These are phyloP conservation scores for Priocnemis perturbator DNA, from an alignment of 2,888 invertebrate genomes.

Conservation along the genomic window DNA sequence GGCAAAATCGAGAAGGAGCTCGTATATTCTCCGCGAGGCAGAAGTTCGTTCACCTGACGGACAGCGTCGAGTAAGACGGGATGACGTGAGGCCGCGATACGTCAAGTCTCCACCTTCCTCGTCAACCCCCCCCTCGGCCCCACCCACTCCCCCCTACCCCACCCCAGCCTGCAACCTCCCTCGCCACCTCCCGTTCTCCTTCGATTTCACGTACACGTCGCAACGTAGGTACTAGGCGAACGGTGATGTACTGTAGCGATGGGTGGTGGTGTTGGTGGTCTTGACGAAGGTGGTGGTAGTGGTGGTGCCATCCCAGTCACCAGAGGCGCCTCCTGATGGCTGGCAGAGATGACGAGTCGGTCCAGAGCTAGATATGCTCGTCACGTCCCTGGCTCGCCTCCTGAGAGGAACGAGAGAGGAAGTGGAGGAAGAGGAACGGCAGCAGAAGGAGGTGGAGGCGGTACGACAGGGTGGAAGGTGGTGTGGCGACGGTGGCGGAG, in stretches of 20 bases:
- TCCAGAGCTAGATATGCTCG: slow-evolving; percentile 72
- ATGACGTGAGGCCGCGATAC: slow-evolving; percentile 61
- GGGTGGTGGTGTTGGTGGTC: slow-evolving; percentile 7
- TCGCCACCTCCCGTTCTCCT: slow-evolving; percentile 24
- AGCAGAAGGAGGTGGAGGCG: slow-evolving; percentile 17
- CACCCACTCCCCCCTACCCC: slow-evolving; percentile 3
- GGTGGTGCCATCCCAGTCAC: slow-evolving; percentile 47
- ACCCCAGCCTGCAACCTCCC: slow-evolving; percentile 11
- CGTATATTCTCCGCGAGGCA: slow-evolving; percentile 37
- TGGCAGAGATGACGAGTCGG: slow-evolving; percentile 70
- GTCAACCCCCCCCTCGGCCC: slow-evolving; percentile 22
- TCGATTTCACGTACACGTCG: slow-evolving; percentile 32
- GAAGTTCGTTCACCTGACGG: slow-evolving; percentile 51
- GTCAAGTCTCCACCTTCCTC: slow-evolving; percentile 52
- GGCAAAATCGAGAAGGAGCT: slow-evolving; percentile 32
- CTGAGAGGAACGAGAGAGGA: slow-evolving; percentile 53
- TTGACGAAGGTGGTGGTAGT: slow-evolving; percentile 6
- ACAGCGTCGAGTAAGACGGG: slow-evolving; percentile 60
- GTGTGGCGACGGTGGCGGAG: slow-evolving; percentile 35
- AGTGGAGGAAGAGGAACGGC: slow-evolving; percentile 26
- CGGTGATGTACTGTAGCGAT: neutral
- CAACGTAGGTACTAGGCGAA: slow-evolving; percentile 23
- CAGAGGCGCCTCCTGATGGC: slow-evolving; percentile 63
- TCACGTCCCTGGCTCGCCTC: slow-evolving; percentile 70
- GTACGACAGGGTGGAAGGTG: slow-evolving; percentile 27